phyloP scores from a whole-genome alignment of 2,888 invertebrate species.

The Diogma glabrata region DNA sequence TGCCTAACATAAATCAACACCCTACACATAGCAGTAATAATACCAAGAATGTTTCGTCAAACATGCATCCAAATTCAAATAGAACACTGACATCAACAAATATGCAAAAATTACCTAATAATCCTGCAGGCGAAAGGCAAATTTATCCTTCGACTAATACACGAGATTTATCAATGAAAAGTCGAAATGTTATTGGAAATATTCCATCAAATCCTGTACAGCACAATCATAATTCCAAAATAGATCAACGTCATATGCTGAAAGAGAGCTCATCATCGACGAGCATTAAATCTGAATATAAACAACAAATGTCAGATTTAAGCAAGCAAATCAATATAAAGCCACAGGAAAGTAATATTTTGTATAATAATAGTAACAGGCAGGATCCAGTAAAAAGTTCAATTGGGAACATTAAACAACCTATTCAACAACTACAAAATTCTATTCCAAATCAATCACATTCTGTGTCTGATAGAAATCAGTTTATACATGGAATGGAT shows the following conservation, averaged over 20 bases:
- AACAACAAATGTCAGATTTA: constrained; percentile 4
- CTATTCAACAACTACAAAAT: constrained; percentile 1
- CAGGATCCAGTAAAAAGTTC: too few relatives aligned
- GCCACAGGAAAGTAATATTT: not conserved
- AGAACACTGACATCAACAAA: constrained; percentile 6
- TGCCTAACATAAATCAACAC: constrained; percentile 1
- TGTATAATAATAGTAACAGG: not conserved
- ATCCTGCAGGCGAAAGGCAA: too few relatives aligned
- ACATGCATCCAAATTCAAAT: not conserved
- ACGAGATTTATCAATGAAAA: not conserved
- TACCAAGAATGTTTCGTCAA: too few relatives aligned
- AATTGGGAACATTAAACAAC: too few relatives aligned
- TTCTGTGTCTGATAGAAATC: not conserved
- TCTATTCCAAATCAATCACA: not conserved
- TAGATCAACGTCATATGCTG: constrained; percentile 1
- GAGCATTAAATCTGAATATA: constrained; percentile 6
- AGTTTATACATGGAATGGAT: not conserved
- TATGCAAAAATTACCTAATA: not conserved
- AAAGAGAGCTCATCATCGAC: not conserved
- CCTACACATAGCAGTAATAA: not conserved
- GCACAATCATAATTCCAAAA: constrained; percentile 1
- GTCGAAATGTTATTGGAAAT: not conserved
- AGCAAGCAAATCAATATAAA: not conserved
- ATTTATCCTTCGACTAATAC: not conserved
- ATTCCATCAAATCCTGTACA: not conserved